phyloP scores from a whole-genome alignment of 2,888 invertebrate species.

The Diachrysia chrysitis region DNA sequence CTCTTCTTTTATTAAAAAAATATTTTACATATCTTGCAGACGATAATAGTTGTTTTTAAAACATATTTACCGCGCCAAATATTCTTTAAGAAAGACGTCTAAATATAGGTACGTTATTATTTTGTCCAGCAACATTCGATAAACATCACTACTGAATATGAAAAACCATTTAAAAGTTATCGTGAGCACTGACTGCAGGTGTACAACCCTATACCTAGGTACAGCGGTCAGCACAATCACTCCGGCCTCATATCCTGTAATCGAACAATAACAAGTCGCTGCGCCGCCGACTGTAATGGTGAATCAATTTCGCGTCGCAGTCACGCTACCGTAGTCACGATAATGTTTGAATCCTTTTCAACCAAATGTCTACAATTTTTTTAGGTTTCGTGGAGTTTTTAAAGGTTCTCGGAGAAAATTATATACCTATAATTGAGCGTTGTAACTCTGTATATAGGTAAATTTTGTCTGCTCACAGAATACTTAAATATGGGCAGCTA shows the following conservation, averaged over 20 bases:
- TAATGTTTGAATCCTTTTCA: constrained; percentile 44
- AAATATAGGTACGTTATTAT: too few relatives aligned
- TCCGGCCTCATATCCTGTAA: constrained; percentile 19
- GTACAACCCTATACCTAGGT: not conserved
- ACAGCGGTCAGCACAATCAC: constrained; percentile 13
- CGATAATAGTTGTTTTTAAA: too few relatives aligned
- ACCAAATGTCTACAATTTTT: constrained; percentile 27
- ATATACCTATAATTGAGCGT: too few relatives aligned
- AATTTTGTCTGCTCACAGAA: too few relatives aligned
- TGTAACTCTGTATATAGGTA: too few relatives aligned
- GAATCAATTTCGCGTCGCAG: constrained; percentile 55
- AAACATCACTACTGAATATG: not conserved
- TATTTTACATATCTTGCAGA: too few relatives aligned
- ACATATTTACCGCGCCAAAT: not conserved
- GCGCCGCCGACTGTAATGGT: constrained; percentile 32
- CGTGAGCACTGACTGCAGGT: not conserved
- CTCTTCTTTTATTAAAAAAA: too few relatives aligned
- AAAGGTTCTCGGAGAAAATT: not conserved
- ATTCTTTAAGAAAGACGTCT: not conserved
- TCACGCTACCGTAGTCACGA: constrained; percentile 49
- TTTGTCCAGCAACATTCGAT: not conserved
- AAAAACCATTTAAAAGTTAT: constrained; percentile 1
- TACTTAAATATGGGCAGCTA: too few relatives aligned
- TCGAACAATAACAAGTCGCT: constrained; percentile 30
- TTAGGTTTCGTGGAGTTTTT: constrained; percentile 8